Base-by-base conservation (phyloP, 2,888 invertebrate genomes). In the Meloe dianella region DNA sequence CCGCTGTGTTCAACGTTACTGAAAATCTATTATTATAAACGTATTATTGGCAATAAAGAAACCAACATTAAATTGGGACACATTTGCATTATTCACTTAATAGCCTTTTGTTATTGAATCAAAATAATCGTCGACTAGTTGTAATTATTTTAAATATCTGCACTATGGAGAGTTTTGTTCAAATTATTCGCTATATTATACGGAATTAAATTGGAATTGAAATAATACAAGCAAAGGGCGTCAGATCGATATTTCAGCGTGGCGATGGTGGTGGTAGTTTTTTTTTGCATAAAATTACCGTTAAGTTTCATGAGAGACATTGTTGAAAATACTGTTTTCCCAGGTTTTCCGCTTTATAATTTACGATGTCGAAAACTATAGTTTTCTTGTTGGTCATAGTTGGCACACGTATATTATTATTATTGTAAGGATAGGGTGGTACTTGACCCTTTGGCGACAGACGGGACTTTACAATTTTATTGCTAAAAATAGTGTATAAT, bases 21-120 rank as follows among this genome's bases (percentile, higher is more conserved):
- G 71, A 78, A 78, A 77, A 78, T 75, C 74, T 76, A 74, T 76
- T 76, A 77, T 78, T 77, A 77, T 75, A 75, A 76, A 72, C 69
- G 68, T 71, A 74, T 77, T 76, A 77, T 78, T 76, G 73, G 72
- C 72, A 75, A 75, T 77, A 75, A 76, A 75, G 74, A 76, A 75
- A 74, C 72, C 67, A 68, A 71, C 70, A 68, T 71, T 47, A 47
- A 74, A 75, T 72, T 74, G 72, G 73, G 73, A 69, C 75, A 71
- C 69, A 75, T 77, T 77, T 75, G 75, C 74, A 76, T 75, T 75
- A 73, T 74, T 73, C 73, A 69, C 75, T 74, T 75, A 73, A 74
- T 74, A 74, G 71, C 68, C 68, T 67, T 71, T 71, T 64, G 65
- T 60, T 58, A 32, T 7, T 9, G 58, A 32, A 47, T 47, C 10